Conservation (phyloP, 2,888 invertebrate genomes). For the Macrophya annulata region DNA sequence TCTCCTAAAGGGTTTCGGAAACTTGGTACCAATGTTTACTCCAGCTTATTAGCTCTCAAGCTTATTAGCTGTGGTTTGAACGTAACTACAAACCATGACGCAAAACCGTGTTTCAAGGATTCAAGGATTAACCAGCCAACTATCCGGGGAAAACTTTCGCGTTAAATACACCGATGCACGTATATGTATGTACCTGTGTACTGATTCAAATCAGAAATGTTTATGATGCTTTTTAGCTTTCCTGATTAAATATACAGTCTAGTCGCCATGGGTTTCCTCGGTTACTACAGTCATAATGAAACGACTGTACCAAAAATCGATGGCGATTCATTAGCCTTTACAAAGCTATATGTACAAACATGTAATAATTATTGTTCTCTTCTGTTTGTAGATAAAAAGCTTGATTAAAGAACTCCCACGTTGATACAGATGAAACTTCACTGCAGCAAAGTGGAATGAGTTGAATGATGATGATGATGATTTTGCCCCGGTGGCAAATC, state of each 20-base stretch:
- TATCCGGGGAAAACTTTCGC: conserved; percentile 14
- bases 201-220: neutral
- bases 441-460: neutral
- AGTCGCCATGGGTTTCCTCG: neutral
- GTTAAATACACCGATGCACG: neutral
- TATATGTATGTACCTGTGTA: neutral
- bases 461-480: neutral
- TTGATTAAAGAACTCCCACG: neutral
- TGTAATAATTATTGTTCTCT: neutral
- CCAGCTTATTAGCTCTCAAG: conserved; percentile 11
- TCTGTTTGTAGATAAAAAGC: neutral
- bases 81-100: conserved; percentile 33
- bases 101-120: neutral
- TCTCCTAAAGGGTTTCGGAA: conserved; percentile 24
- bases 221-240: neutral
- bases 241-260: neutral
- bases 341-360: neutral
- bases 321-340: neutral
- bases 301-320: neutral
- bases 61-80: conserved; percentile 35
- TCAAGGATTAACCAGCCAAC: conserved; percentile 32
- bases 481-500: neutral
- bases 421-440: neutral
- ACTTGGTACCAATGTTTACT: conserved; percentile 1
- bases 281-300: neutral